Evolutionary conservation across 1,140 invertebrate genomes (phyloP).

Genomic region (Condylostylus longicornis): DNA sequence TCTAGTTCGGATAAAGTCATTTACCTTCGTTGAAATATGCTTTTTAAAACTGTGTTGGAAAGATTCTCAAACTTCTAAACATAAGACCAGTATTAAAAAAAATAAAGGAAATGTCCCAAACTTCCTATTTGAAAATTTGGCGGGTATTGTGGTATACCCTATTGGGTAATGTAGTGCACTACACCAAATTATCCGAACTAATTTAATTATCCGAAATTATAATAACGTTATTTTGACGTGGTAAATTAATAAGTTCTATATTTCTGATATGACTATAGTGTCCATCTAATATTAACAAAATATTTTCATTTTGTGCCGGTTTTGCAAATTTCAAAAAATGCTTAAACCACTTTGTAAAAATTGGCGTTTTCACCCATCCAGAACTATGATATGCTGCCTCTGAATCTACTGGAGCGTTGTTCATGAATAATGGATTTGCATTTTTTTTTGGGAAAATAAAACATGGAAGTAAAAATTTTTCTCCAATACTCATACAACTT

Average conservation of each 20-base stretch:
- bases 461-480: slow-evolving; percentile 21
- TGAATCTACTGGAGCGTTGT: slow-evolving; percentile 13
- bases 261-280: slow-evolving; percentile 28
- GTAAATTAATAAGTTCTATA: slow-evolving; percentile 24
- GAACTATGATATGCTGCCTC: slow-evolving; percentile 17
- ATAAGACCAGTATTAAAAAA: no score
- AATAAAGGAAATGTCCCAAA: no score
- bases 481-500: slow-evolving; percentile 22
- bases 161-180: no score
- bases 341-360: slow-evolving; percentile 28
- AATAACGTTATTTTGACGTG: slow-evolving; percentile 22
- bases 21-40: no score
- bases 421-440: slow-evolving; percentile 10
- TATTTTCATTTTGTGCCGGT: no score
- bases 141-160: no score
- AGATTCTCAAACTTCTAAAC: no score
- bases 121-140: no score
- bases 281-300: slow-evolving; percentile 29
- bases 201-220: no score
- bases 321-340: slow-evolving; percentile 23
- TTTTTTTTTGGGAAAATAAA: slow-evolving; percentile 24
- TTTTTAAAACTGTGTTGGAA: no score
- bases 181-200: no score
- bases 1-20: no score
- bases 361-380: slow-evolving; percentile 23